Conservation (phyloP, 2,113 vertebrate genomes). For the Galbula dea region DNA sequence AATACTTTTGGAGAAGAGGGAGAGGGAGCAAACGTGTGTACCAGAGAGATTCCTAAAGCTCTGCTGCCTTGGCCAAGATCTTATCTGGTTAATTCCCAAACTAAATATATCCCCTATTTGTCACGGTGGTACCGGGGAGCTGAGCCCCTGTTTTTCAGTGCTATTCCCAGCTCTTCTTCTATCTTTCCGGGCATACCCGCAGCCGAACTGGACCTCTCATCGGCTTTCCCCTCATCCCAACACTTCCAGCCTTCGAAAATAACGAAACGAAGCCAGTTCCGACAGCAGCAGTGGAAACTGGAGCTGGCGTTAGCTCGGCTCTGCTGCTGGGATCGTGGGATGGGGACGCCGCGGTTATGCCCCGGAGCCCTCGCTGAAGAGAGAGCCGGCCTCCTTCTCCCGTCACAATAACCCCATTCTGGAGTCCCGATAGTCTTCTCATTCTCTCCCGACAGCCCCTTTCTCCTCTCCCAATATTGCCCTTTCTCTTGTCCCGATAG, state of each 20-base stretch:
- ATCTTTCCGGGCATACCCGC: accelerated
- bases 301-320: neutral
- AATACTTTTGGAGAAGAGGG: neutral
- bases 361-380: too few species aligned
- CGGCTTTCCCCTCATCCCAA: neutral
- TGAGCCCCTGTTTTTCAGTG: neutral
- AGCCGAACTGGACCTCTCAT: neutral
- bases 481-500: neutral
- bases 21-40: accelerated
- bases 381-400: too few species aligned
- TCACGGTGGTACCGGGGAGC: accelerated
- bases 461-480: neutral
- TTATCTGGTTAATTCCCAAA: neutral
- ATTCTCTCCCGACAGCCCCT: neutral
- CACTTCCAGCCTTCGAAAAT: neutral
- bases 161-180: neutral
- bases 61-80: neutral
- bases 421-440: too few species aligned
- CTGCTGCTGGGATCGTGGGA: neutral
- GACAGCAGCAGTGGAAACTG: accelerated
- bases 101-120: accelerated
- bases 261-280: neutral
- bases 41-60: neutral
- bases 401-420: too few species aligned
- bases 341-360: accelerated